A percentile compares a stretch with the other conserved stretches of the same genome.
These are phyloP conservation scores for Phataginus tetradactyla DNA, from an alignment of 2,797 vertebrate genomes.

Conservation along the genomic window DNA sequence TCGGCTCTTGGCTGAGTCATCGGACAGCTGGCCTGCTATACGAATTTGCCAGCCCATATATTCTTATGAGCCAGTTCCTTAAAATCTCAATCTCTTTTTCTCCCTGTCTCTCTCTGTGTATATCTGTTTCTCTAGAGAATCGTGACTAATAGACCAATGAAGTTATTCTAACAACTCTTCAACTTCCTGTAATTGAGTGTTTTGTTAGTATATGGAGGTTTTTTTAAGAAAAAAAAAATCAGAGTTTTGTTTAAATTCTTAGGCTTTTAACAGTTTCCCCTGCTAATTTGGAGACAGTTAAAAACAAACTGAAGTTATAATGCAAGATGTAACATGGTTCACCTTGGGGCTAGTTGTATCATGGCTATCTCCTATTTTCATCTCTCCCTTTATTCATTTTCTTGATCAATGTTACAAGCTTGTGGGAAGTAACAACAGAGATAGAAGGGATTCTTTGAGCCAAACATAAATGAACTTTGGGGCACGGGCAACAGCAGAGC, in stretches of 20 bases:
- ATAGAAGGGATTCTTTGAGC: neutral
- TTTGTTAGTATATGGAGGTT: neutral
- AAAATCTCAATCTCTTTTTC: neutral
- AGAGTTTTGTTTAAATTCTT: neutral
- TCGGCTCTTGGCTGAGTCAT: neutral
- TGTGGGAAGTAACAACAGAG: neutral
- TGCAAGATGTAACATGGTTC: neutral
- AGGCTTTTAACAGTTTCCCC: neutral
- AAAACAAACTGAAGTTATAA: constrained; percentile 37
- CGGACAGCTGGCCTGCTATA: neutral
- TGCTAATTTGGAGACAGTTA: neutral
- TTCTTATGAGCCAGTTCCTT: neutral
- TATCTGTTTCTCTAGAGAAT: neutral
- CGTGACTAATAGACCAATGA: neutral
- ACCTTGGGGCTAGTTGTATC: neutral
- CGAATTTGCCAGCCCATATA: neutral
- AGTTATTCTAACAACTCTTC: neutral
- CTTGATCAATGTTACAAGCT: neutral
- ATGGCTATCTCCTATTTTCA: neutral
- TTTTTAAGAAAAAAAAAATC: neutral
- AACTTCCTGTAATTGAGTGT: neutral
- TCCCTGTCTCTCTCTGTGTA: neutral
- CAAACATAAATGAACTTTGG: neutral
- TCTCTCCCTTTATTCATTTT: neutral
- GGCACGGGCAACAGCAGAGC: neutral